Conservation (phyloP, 2,888 invertebrate species). For the Periphyllus acericola region DNA sequence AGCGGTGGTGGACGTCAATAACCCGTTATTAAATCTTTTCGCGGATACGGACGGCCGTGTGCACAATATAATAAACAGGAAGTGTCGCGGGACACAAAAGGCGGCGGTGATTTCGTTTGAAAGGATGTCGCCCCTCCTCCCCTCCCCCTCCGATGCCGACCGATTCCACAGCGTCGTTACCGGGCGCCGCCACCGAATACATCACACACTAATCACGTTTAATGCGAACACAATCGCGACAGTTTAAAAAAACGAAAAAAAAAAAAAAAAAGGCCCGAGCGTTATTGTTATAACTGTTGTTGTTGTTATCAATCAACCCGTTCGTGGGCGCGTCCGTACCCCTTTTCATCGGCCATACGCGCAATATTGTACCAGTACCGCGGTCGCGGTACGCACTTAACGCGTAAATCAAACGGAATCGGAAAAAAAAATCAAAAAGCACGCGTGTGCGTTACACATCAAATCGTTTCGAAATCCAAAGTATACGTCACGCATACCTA, state of each 20-base stretch:
- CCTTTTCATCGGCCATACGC: not conserved
- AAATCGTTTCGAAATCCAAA: not conserved
- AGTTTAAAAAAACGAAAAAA: constrained; percentile 5
- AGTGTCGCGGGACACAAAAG: constrained; percentile 43
- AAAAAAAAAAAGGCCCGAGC: not conserved
- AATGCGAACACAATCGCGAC: constrained; percentile 53
- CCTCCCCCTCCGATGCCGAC: not conserved
- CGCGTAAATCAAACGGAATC: not conserved
- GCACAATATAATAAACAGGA: constrained; percentile 30
- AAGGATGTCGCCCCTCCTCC: constrained; percentile 27
- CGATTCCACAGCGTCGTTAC: not conserved
- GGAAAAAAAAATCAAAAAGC: not conserved
- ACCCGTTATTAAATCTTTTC: constrained; percentile 51
- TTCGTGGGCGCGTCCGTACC: not conserved
- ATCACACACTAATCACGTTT: constrained; percentile 44
- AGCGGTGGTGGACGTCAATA: constrained; percentile 2
- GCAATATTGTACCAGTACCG: not conserved
- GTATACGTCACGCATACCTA: not conserved
- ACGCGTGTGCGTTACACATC: not conserved
- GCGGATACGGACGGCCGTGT: constrained; percentile 26
- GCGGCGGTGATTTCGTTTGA: constrained; percentile 47
- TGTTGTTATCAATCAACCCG: constrained; percentile 8
- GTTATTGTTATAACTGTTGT: not conserved
- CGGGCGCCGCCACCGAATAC: not conserved
- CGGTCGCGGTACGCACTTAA: not conserved